phyloP scores from a whole-genome alignment of 1,140 invertebrate genomes.

The Panulirus ornatus region DNA sequence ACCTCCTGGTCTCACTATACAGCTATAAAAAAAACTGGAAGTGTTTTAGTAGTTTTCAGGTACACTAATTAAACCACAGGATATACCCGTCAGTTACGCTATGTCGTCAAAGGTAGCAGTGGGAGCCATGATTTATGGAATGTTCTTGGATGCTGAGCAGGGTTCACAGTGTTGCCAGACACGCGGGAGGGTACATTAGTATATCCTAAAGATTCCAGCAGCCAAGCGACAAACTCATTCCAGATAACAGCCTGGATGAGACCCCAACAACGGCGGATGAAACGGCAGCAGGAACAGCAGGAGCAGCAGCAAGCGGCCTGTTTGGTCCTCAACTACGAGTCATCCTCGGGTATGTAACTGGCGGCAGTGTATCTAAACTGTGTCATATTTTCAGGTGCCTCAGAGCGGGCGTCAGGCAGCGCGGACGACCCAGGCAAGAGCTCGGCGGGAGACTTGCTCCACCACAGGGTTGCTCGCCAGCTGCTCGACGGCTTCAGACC shows the following conservation, averaged over 20 bases:
- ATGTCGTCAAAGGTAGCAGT: too few species aligned
- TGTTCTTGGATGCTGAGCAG: background rate
- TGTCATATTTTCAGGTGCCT: conserved; percentile 37
- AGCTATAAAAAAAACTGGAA: too few species aligned
- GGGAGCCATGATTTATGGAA: too few species aligned
- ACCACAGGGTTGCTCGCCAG: conserved; percentile 60
- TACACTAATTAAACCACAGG: too few species aligned
- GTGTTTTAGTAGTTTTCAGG: too few species aligned
- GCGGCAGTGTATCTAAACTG: background rate
- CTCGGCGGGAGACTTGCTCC: background rate
- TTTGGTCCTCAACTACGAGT: conserved; percentile 24
- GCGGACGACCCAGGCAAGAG: background rate
- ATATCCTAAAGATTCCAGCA: background rate
- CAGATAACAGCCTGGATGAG: conserved; percentile 24
- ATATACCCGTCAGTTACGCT: too few species aligned
- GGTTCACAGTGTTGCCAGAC: too few species aligned
- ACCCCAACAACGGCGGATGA: background rate
- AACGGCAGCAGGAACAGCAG: background rate
- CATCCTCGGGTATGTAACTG: conserved; percentile 43
- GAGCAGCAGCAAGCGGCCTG: background rate
- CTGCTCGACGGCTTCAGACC: conserved; percentile 52
- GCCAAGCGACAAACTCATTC: background rate
- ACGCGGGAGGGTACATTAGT: too few species aligned
- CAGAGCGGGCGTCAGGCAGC: background rate
- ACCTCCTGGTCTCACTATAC: too few species aligned